Percentiles rank a stretch among this genome's conserved stretches.
These are phyloP conservation scores for Thalassarche chlororhynchos DNA, from an alignment of 2,113 vertebrate genomes.

Conservation along the genomic window DNA sequence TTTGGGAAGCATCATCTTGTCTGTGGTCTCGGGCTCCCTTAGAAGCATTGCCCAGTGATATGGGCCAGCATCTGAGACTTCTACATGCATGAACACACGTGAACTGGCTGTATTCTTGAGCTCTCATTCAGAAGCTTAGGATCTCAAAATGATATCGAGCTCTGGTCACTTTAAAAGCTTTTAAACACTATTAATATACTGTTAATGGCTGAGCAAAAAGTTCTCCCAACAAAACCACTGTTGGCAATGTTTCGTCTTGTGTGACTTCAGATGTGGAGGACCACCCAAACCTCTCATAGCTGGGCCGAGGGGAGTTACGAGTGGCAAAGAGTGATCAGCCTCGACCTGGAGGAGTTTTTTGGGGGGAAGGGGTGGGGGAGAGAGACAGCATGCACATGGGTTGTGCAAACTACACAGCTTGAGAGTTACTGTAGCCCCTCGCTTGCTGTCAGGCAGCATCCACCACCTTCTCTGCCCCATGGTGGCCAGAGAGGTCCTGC, in stretches of 20 bases:
- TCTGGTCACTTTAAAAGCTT: neutral
- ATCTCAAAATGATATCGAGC: neutral
- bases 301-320: fast-evolving
- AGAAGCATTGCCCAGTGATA: neutral
- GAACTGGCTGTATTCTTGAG: neutral
- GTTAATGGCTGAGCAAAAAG: neutral
- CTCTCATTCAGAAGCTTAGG: neutral
- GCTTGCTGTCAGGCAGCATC: neutral
- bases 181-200: neutral
- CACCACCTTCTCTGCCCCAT: neutral
- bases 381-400: neutral
- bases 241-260: neutral
- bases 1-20: neutral
- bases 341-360: neutral
- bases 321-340: neutral
- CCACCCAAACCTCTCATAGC: neutral
- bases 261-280: neutral
- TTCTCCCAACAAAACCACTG: neutral
- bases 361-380: no score
- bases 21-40: neutral
- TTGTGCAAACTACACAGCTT: neutral
- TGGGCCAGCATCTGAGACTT: neutral
- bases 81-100: neutral
- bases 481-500: neutral
- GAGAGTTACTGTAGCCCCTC: neutral